Percentiles rank a stretch among this genome's conserved stretches.
Evolutionary conservation across 2,797 vertebrate species (phyloP).

Genomic region (Mergus octosetaceus): DNA sequence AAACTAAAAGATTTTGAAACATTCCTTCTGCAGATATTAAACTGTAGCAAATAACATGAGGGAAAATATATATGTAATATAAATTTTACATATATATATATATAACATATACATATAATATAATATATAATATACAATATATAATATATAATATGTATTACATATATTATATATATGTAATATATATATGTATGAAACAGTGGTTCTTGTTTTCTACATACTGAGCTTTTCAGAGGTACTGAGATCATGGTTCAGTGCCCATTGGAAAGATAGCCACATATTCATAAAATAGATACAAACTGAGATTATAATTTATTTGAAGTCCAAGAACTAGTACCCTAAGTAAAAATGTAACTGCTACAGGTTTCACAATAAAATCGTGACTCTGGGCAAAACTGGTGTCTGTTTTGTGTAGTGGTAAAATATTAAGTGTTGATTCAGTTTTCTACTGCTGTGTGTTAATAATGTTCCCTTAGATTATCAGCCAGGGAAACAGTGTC

Average conservation of each 20-base stretch:
- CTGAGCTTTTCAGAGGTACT: background rate
- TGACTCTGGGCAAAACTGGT: background rate
- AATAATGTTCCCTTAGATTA: constrained; percentile 26
- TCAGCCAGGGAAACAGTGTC: constrained; percentile 31
- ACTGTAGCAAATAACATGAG: background rate
- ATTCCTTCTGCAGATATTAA: background rate
- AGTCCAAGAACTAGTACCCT: background rate
- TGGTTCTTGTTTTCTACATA: background rate
- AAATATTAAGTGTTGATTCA: background rate
- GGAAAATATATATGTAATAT: too few relatives aligned
- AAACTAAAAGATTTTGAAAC: background rate
- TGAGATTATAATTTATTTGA: background rate
- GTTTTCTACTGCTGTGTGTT: background rate
- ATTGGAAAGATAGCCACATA: background rate
- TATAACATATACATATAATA: too few relatives aligned
- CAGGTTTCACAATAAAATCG: background rate
- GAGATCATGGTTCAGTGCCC: background rate
- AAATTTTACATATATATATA: too few relatives aligned
- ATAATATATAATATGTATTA: too few relatives aligned
- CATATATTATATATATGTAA: too few relatives aligned
- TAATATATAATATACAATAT: too few relatives aligned
- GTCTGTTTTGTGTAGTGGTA: background rate
- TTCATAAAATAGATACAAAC: background rate
- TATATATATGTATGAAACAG: too few relatives aligned
- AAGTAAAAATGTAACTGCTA: background rate